Conservation (phyloP, 2,888 invertebrate species). For the Augiades crinisus region DNA sequence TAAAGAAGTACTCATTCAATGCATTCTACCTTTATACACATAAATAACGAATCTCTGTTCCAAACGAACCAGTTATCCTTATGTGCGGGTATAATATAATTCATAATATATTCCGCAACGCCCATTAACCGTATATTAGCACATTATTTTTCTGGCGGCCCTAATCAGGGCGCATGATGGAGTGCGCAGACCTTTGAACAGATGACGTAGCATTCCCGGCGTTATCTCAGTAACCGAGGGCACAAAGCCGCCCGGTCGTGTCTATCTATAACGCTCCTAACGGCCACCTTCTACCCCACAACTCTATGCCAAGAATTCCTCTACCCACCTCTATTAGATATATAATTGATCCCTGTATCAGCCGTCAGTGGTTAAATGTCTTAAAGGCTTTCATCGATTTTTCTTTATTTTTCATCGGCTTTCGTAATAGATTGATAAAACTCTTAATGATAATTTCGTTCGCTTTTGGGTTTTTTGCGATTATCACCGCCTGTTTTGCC, state of each 20-base stretch:
- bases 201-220: constrained; percentile 20
- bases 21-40: too few species aligned
- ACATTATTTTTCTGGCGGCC: constrained; percentile 7
- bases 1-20: too few species aligned
- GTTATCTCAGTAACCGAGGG: constrained; percentile 19
- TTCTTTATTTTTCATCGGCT: too few species aligned
- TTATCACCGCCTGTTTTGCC: too few species aligned
- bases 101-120: neutral
- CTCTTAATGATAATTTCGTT: too few species aligned
- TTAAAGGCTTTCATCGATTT: neutral
- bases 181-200: constrained; percentile 18
- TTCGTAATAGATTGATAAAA: too few species aligned
- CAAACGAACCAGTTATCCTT: too few species aligned
- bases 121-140: neutral
- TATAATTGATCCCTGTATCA: neutral
- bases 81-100: too few species aligned
- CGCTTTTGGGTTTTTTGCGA: too few species aligned
- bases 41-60: too few species aligned
- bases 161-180: constrained; percentile 18
- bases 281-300: neutral
- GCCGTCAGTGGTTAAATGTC: neutral
- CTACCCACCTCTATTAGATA: neutral
- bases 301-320: constrained; percentile 8
- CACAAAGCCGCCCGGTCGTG: constrained; percentile 11
- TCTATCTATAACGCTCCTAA: constrained; percentile 9